Base-by-base conservation (phyloP, 2,113 vertebrate genomes). In the Percopsis transmontana region DNA sequence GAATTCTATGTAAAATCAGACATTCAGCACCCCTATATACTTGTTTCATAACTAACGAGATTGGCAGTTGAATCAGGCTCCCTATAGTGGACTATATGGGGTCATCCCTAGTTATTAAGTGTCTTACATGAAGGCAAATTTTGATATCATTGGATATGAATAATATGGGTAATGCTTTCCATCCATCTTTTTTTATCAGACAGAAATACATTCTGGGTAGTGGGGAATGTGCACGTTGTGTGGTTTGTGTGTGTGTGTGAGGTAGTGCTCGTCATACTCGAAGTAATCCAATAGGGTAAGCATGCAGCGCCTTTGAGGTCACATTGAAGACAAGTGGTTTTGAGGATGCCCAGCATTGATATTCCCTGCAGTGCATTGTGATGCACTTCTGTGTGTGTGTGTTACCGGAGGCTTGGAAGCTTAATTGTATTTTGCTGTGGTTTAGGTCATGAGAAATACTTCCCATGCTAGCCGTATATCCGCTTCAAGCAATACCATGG, bases 391-490 rank as follows among this genome's bases (percentile, higher is more conserved):
- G 14, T 14, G 13, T 44, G 45, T 19, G 0, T 23, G 20, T 27
- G 45, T 11, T 18, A 73, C 19, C 47, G 14, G 0, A 7, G 51
- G 44, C 21, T 7, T 66, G 16, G 74, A 60, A 53, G 10, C 40
- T 66, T 70, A 0, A 66, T 76, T 80, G 70, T 78, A 51, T 88
- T 82, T 84, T 40, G 48, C 63, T 89, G 72, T 84, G 72, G 81
- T 77, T 73, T 91, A 96, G 95, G 93, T 94, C 68, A 90, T 92
- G 87, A 93, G 94, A 89, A 94, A 93, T 73, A 88, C 93, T 4
- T 95, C 94, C 69, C 91, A 94, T 1, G 71, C 79, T 18, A 93
- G 93, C 83, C 91, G 91, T 62, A 79, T 88, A 21, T 92, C 94
- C 48, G 81, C 87, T 21, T 87, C 92, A 40, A 94, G 91, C 87